phyloP scores from a whole-genome alignment of 2,113 vertebrate species.

The Bufo gargarizans region DNA sequence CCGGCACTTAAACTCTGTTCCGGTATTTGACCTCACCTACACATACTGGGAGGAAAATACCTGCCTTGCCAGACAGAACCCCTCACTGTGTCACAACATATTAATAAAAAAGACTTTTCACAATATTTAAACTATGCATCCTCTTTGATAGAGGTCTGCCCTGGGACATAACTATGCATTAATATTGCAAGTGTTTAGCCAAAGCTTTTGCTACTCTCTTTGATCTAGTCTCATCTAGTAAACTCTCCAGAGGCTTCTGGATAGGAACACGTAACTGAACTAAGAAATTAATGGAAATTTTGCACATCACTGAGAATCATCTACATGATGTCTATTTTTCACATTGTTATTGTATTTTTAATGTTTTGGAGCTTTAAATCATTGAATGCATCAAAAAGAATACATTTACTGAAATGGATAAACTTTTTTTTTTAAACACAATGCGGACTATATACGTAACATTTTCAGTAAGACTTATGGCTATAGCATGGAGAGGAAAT shows the following conservation, averaged over 20 bases:
- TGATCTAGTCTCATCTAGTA: slow-evolving; percentile 48
- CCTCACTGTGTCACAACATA: not conserved
- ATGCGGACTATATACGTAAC: not conserved
- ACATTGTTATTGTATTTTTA: slow-evolving; percentile 9
- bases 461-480: not conserved
- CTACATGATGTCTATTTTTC: not conserved
- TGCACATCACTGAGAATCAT: slow-evolving; percentile 15
- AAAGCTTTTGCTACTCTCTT: slow-evolving; percentile 24
- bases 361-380: slow-evolving; percentile 2
- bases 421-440: not conserved
- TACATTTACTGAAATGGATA: not conserved
- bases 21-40: no score
- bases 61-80: no score
- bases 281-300: slow-evolving; percentile 30
- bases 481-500: not conserved
- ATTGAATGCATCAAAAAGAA: not conserved
- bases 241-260: slow-evolving; percentile 42
- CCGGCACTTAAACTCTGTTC: no score
- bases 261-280: slow-evolving; percentile 34
- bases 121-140: slow-evolving; percentile 51
- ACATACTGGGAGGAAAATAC: no score
- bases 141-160: slow-evolving; percentile 53
- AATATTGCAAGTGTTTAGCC: slow-evolving; percentile 52
- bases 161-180: slow-evolving; percentile 48
- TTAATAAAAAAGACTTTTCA: slow-evolving; percentile 36